These are phyloP conservation scores for Ditylenchus weischeri DNA, from an alignment of 2,888 invertebrate species.

Conservation along the genomic window DNA sequence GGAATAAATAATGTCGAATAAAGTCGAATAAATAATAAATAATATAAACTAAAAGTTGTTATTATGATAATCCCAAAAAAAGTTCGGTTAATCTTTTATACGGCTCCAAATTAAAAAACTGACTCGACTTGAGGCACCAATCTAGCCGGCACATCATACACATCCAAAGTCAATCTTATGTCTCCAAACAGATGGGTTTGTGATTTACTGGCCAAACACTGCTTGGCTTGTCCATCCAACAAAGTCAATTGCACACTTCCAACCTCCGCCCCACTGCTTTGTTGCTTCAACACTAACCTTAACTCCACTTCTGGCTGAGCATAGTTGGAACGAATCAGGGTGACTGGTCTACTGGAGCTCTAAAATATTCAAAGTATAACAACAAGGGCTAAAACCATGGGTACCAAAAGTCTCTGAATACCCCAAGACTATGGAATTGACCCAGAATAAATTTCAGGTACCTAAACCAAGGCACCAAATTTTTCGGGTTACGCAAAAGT, in stretches of 20 bases:
- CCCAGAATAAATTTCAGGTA: too few relatives aligned
- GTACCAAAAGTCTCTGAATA: too few relatives aligned
- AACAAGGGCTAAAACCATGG: not conserved
- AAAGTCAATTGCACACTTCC: conserved; percentile 21
- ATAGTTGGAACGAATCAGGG: conserved; percentile 36
- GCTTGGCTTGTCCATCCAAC: conserved; percentile 16
- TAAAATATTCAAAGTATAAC: not conserved
- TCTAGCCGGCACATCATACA: conserved; percentile 15
- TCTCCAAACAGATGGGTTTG: conserved; percentile 19
- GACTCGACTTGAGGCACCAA: conserved; percentile 21
- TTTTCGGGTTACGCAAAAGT: too few relatives aligned
- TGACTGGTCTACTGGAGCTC: conserved; percentile 1
- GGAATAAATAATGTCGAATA: too few relatives aligned
- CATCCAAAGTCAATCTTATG: conserved; percentile 18
- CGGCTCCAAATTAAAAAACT: not conserved
- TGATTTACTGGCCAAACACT: conserved; percentile 12
- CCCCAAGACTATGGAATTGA: too few relatives aligned
- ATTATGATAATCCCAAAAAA: too few relatives aligned
- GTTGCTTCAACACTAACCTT: conserved; percentile 20
- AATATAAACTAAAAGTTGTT: too few relatives aligned
- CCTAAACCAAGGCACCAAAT: too few relatives aligned
- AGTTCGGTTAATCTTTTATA: not conserved
- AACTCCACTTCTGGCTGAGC: conserved; percentile 29
- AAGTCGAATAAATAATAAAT: too few relatives aligned
- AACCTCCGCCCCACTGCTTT: conserved; percentile 6